Conservation (phyloP, 2,113 vertebrate genomes). For the Carassius auratus region DNA sequence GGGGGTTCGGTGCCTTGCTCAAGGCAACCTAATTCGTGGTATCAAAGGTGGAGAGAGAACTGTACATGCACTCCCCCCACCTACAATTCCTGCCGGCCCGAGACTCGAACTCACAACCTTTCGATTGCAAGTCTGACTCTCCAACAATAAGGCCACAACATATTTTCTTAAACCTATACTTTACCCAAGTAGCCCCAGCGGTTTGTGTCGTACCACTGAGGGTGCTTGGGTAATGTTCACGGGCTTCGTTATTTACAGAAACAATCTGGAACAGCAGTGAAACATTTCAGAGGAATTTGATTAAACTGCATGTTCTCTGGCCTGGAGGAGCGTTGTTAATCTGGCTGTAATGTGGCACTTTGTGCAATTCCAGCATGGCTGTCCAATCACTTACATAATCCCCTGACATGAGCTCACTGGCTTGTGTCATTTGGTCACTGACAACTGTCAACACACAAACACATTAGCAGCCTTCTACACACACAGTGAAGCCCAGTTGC, state of each 20-base stretch:
- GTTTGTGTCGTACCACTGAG: constrained; percentile 34
- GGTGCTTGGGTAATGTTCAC: constrained; percentile 1
- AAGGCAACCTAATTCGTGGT: too few relatives aligned
- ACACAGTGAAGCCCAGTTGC: constrained; percentile 22
- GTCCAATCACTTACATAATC: constrained; percentile 79
- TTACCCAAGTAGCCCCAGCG: neutral
- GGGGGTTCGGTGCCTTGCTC: too few relatives aligned
- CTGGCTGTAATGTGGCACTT: constrained; percentile 64
- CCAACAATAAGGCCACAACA: neutral
- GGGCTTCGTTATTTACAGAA: constrained; percentile 44
- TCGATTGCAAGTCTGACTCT: too few relatives aligned
- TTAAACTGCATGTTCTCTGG: constrained; percentile 62
- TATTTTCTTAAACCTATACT: constrained; percentile 5
- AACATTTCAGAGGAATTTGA: constrained; percentile 59
- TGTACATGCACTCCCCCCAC: too few relatives aligned
- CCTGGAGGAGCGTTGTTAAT: constrained; percentile 66
- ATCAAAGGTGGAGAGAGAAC: too few relatives aligned
- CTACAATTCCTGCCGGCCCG: too few relatives aligned
- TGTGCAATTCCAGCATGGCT: constrained; percentile 54
- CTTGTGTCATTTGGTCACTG: constrained; percentile 76
- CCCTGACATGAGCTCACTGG: constrained; percentile 70
- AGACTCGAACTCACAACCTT: too few relatives aligned
- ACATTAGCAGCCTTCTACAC: constrained; percentile 52
- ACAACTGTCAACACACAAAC: constrained; percentile 76
- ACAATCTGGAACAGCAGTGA: constrained; percentile 47